Percentiles rank a stretch among this genome's conserved stretches.
Evolutionary conservation across 2,113 vertebrate species (phyloP).

Genomic region (Lamprotornis superbus): DNA sequence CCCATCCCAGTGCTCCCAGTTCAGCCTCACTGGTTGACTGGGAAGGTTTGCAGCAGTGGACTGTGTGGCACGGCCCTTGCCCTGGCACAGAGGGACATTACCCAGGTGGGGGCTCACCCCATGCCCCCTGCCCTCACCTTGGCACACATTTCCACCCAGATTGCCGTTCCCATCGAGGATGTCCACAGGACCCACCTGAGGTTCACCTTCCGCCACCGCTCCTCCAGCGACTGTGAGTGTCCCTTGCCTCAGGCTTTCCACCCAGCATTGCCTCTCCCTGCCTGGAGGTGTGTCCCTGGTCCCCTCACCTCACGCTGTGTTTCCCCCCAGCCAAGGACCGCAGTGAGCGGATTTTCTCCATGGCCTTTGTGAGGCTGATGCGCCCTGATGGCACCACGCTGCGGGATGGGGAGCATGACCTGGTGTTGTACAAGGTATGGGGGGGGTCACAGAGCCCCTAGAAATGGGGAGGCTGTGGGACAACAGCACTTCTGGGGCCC

Average conservation of each 20-base stretch:
- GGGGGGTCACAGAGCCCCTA: neutral
- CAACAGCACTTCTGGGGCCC: too few relatives aligned
- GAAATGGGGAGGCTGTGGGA: fast-evolving
- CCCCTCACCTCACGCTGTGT: neutral
- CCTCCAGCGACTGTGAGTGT: slow-evolving; percentile 93
- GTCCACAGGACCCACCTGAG: slow-evolving; percentile 94
- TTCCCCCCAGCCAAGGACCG: slow-evolving; percentile 54
- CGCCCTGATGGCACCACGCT: slow-evolving; percentile 50
- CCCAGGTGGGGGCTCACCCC: neutral
- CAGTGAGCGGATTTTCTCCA: slow-evolving; percentile 55
- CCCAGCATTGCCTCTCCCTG: neutral
- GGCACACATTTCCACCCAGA: slow-evolving; percentile 51
- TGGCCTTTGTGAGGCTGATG: slow-evolving; percentile 65
- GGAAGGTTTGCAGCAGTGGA: neutral
- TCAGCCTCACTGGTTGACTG: neutral
- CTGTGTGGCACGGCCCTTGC: fast-evolving
- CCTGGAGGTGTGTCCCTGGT: fast-evolving
- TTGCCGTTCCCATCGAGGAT: slow-evolving; percentile 94
- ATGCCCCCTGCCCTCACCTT: fast-evolving
- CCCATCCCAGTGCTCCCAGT: neutral
- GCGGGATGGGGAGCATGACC: slow-evolving; percentile 47
- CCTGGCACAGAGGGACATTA: neutral
- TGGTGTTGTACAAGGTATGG: slow-evolving; percentile 62
- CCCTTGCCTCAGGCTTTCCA: too few relatives aligned
- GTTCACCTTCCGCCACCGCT: slow-evolving; percentile 93